These are phyloP conservation scores for Eilema caniola DNA, from an alignment of 2,888 invertebrate species.

Conservation along the genomic window DNA sequence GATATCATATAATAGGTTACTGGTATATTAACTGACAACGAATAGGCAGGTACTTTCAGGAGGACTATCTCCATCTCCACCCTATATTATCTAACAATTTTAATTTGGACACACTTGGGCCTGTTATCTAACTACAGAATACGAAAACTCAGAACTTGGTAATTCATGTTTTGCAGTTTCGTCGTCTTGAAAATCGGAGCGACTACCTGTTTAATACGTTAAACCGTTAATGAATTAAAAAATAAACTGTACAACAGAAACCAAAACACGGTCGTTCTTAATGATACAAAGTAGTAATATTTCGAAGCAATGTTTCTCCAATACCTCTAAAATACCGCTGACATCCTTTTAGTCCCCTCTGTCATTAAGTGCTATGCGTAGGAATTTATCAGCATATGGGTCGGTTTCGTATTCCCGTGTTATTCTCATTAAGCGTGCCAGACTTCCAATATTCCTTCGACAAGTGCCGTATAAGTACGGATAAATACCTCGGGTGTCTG, in stretches of 20 bases:
- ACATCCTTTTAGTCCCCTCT: constrained; percentile 34
- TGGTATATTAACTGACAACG: too few relatives aligned
- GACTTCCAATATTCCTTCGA: constrained; percentile 39
- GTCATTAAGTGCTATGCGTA: constrained; percentile 43
- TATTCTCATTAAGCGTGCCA: constrained; percentile 51
- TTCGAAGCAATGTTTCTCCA: constrained; percentile 13
- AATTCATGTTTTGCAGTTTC: too few relatives aligned
- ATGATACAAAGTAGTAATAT: constrained; percentile 10
- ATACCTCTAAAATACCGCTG: constrained; percentile 23
- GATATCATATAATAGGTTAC: too few relatives aligned
- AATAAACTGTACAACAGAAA: neutral
- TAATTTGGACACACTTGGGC: too few relatives aligned
- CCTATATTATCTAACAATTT: too few relatives aligned
- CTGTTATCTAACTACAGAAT: too few relatives aligned
- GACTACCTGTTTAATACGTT: too few relatives aligned
- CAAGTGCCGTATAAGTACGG: constrained; percentile 17
- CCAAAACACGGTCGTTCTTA: neutral
- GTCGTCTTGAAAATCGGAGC: too few relatives aligned
- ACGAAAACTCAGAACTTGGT: too few relatives aligned
- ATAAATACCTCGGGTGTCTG: constrained; percentile 12
- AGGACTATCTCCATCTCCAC: too few relatives aligned
- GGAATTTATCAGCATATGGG: constrained; percentile 48
- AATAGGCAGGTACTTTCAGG: too few relatives aligned
- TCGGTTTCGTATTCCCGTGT: constrained; percentile 32
- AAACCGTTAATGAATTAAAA: neutral